Conservation (phyloP, 2,888 invertebrate genomes). For the Tipula unca region DNA sequence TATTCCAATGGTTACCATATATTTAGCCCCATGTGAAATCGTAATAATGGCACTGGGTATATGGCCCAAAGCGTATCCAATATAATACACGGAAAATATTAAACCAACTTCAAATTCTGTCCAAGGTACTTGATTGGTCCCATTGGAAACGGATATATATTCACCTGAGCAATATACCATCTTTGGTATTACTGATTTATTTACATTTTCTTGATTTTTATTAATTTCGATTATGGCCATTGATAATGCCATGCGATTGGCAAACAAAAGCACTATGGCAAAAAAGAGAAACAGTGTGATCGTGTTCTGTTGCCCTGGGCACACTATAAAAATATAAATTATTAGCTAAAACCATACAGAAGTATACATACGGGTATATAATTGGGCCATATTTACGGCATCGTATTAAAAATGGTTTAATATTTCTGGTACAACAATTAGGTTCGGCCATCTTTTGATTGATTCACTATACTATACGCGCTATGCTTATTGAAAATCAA, state of each 20-base stretch:
- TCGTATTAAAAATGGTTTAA: too few species aligned
- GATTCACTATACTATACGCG: too few species aligned
- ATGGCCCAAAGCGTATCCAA: background rate
- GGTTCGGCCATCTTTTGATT: too few species aligned
- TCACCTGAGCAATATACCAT: background rate
- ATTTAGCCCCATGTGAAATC: background rate
- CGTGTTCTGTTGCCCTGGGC: background rate
- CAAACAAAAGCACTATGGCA: background rate
- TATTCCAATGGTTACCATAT: background rate
- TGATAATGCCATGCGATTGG: background rate
- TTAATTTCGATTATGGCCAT: background rate
- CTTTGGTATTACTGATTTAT: background rate
- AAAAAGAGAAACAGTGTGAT: background rate
- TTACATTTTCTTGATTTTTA: background rate
- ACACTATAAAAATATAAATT: background rate
- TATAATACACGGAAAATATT: background rate
- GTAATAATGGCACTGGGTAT: background rate
- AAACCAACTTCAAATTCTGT: background rate
- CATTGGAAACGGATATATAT: background rate
- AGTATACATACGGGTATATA: too few species aligned
- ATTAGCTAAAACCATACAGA: too few species aligned
- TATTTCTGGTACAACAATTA: too few species aligned
- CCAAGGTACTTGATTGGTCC: background rate
- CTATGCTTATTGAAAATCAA: too few species aligned
- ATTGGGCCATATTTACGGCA: too few species aligned